Percentiles rank a stretch among this genome's conserved stretches.
Evolutionary conservation across 2,888 invertebrate species (phyloP).

Genomic region (Amphipyra tragopoginis): DNA sequence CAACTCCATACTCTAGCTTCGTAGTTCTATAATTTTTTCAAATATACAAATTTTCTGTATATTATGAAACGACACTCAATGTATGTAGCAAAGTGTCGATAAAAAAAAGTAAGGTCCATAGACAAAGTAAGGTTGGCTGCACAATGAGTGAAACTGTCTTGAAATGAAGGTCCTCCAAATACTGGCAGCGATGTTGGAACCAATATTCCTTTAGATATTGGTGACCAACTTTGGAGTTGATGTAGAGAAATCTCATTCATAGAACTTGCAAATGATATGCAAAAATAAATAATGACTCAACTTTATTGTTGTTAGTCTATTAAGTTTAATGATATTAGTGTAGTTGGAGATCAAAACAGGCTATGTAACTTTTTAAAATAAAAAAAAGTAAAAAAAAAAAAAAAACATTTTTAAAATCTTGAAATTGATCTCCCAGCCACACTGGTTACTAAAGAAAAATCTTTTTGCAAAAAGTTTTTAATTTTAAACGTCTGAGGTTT

Average conservation of each 20-base stretch:
- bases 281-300: conserved; percentile 23
- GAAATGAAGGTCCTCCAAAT: conserved; percentile 2
- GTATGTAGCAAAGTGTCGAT: conserved; percentile 33
- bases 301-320: background rate
- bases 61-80: conserved; percentile 41
- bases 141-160: conserved; percentile 41
- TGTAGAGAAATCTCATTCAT: conserved; percentile 35
- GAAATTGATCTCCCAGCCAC: conserved; percentile 22
- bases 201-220: conserved; percentile 12
- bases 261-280: conserved; percentile 8
- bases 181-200: conserved; percentile 9
- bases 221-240: conserved; percentile 17
- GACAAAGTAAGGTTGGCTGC: conserved; percentile 35
- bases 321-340: conserved; percentile 6
- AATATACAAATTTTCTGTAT: conserved; percentile 42
- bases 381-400: no score
- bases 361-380: background rate
- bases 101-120: conserved; percentile 22
- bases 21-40: conserved; percentile 46
- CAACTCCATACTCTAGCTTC: conserved; percentile 44
- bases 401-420: conserved; percentile 3
- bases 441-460: background rate
- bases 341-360: conserved; percentile 35
- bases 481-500: conserved; percentile 11
- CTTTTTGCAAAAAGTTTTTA: background rate